Conservation (phyloP, 2,888 invertebrate species). For the Deroplatys truncata region DNA sequence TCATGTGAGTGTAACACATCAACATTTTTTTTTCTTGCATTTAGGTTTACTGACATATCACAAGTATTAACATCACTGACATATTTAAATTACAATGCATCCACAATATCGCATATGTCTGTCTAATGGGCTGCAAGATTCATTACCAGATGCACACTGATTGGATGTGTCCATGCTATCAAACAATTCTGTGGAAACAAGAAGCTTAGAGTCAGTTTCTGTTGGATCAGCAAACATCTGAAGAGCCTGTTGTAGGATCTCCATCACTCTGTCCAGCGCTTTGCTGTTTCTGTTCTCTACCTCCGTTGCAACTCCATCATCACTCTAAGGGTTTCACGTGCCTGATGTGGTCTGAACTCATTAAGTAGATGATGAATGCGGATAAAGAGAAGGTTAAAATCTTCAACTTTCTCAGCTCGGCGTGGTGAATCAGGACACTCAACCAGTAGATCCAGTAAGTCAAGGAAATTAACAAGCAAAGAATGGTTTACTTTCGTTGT, state of each 20-base stretch:
- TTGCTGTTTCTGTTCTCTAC: conserved; percentile 84
- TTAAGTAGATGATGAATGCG: conserved; percentile 98
- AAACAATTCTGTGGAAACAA: conserved; percentile 71
- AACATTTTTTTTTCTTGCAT: too few species aligned
- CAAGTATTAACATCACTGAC: neutral
- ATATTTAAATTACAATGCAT: conserved; percentile 59
- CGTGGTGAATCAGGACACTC: conserved; percentile 88
- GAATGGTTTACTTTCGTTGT: conserved; percentile 95
- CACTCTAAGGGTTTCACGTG: conserved; percentile 88
- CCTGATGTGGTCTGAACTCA: conserved; percentile 97
- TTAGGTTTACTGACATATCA: neutral
- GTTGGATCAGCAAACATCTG: conserved; percentile 79
- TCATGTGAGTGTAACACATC: too few species aligned
- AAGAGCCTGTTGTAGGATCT: conserved; percentile 81
- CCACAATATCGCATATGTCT: conserved; percentile 92
- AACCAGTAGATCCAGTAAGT: conserved; percentile 86
- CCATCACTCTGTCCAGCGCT: conserved; percentile 78
- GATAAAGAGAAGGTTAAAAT: conserved; percentile 93
- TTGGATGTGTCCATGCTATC: conserved; percentile 62
- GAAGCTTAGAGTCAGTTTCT: conserved; percentile 73
- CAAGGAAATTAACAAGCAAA: conserved; percentile 87
- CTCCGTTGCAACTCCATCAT: conserved; percentile 95
- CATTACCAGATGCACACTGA: conserved; percentile 45
- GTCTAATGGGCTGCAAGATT: conserved; percentile 78
- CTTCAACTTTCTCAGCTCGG: conserved; percentile 91